A percentile compares a stretch with the other conserved stretches of the same genome.
Conservation (phyloP, 2,113 vertebrate genomes). For the Tetraodon nigroviridis region DNA sequence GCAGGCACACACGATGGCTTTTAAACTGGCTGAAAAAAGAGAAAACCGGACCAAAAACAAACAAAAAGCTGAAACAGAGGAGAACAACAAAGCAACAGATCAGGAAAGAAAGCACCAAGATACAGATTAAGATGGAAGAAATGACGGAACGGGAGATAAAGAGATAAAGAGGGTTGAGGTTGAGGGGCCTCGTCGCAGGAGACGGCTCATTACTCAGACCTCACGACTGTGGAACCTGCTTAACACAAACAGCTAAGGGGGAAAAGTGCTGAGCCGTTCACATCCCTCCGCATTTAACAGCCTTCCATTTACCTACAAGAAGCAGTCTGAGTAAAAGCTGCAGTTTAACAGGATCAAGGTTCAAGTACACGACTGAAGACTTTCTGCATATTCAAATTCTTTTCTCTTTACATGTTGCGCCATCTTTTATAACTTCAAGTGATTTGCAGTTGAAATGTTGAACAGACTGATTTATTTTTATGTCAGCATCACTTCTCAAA, state of each 20-base stretch:
- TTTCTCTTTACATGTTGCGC: no score
- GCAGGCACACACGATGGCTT: slow-evolving; percentile 10
- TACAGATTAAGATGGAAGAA: slow-evolving; percentile 11
- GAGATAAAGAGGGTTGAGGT: slow-evolving; percentile 52
- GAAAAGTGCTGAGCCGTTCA: slow-evolving; percentile 55
- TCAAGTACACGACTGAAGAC: neutral
- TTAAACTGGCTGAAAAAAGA: slow-evolving; percentile 29
- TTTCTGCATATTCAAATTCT: no score
- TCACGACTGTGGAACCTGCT: slow-evolving; percentile 58
- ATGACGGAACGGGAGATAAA: slow-evolving; percentile 2
- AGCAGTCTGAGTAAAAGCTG: slow-evolving; percentile 7
- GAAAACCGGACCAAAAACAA: slow-evolving; percentile 18
- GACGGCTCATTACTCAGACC: slow-evolving; percentile 56
- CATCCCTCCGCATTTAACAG: slow-evolving; percentile 20
- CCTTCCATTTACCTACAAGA: slow-evolving; percentile 8
- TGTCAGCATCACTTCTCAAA: no score
- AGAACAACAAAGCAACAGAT: neutral
- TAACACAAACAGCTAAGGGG: slow-evolving; percentile 50
- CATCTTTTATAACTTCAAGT: no score
- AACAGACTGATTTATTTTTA: no score
- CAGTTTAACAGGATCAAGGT: neutral
- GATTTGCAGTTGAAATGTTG: no score
- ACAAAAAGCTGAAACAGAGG: slow-evolving; percentile 1
- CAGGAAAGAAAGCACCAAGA: slow-evolving; percentile 21
- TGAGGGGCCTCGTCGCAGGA: slow-evolving; percentile 49